phyloP scores from a whole-genome alignment of 2,113 vertebrate species.

The Zosterops hypoxanthus region DNA sequence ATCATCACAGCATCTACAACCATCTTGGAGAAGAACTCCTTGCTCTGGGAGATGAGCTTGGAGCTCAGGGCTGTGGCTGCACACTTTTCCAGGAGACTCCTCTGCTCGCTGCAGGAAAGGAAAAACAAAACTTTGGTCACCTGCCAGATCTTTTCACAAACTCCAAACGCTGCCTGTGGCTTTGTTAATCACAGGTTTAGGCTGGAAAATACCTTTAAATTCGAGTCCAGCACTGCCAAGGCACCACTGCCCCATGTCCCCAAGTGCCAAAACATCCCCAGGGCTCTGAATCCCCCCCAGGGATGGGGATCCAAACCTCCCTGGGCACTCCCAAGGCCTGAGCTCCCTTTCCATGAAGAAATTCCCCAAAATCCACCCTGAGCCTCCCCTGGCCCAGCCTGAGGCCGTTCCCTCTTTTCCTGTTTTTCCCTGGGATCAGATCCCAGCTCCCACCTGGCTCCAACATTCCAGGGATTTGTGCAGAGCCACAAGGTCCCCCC shows the following conservation, averaged over 20 bases:
- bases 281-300: accelerated
- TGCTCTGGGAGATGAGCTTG: constrained; percentile 93
- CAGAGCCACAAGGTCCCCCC: no score
- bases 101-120: constrained; percentile 83
- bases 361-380: neutral
- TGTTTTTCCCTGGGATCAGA: neutral
- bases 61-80: constrained; percentile 94
- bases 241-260: accelerated
- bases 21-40: constrained; percentile 92
- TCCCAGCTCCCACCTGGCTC: no score
- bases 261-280: neutral
- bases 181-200: neutral
- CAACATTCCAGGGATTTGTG: no score
- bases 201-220: neutral
- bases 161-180: accelerated
- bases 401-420: neutral
- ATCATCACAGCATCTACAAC: constrained; percentile 96
- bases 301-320: neutral
- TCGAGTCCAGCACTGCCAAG: neutral
- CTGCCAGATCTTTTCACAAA: neutral
- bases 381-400: neutral
- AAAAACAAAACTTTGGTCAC: neutral
- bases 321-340: neutral
- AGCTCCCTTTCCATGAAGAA: neutral
- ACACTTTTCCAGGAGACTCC: constrained; percentile 89